Conservation (phyloP, 2,113 vertebrate species). For the Bagarius yarrelli region DNA sequence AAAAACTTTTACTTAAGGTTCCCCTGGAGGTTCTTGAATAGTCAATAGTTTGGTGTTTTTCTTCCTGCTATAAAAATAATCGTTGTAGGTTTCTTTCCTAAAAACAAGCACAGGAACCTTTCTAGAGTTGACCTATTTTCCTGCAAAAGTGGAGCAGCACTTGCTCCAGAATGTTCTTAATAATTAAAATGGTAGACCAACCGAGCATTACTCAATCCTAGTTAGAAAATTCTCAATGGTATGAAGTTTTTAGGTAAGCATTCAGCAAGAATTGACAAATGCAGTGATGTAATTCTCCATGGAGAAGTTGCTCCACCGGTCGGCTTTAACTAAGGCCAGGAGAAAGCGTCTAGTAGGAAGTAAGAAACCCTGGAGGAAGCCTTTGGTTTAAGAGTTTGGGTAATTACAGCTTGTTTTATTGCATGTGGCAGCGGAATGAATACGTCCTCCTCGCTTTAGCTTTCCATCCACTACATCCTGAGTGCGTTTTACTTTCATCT, state of each 20-base stretch:
- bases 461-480: conserved; percentile 43
- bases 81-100: neutral
- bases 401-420: neutral
- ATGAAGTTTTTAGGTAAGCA: neutral
- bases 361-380: neutral
- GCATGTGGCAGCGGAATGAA: conserved; percentile 24
- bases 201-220: neutral
- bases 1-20: neutral
- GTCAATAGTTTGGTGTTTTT: too few species aligned
- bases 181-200: neutral
- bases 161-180: neutral
- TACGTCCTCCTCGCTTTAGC: conserved; percentile 23
- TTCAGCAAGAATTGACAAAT: neutral
- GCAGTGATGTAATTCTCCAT: neutral
- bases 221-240: neutral
- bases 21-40: neutral
- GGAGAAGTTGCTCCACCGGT: neutral
- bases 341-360: neutral
- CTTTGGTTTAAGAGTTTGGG: neutral
- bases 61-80: neutral
- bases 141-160: neutral
- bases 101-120: neutral
- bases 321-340: neutral
- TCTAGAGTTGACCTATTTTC: neutral
- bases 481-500: conserved; percentile 6